These are phyloP conservation scores for Oligia fasciuncula DNA, from an alignment of 2,888 invertebrate species.

Conservation along the genomic window DNA sequence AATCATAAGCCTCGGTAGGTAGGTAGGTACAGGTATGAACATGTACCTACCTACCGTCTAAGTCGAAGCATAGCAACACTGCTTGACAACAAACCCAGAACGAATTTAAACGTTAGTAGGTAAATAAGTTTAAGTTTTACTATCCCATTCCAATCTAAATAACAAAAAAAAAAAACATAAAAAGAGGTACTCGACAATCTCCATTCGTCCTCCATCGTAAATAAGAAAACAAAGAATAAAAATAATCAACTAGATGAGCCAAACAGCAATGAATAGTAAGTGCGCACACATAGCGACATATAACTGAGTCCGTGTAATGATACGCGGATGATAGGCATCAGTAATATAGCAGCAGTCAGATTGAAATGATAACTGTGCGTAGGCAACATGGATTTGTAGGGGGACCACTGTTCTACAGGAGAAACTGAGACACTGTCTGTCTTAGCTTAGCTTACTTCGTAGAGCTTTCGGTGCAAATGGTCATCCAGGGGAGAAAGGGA, in stretches of 20 bases:
- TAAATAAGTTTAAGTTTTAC: background rate
- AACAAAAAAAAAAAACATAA: background rate
- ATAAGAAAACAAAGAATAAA: constrained; percentile 63
- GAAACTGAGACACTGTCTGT: background rate
- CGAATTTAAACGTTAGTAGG: no score
- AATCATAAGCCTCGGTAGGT: no score
- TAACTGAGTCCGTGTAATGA: constrained; percentile 59
- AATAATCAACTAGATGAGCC: constrained; percentile 64
- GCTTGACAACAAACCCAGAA: background rate
- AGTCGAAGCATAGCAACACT: background rate
- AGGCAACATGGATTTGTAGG: constrained; percentile 44
- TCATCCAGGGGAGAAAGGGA: background rate
- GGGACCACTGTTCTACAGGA: background rate
- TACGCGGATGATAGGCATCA: constrained; percentile 65
- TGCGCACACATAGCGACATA: constrained; percentile 37
- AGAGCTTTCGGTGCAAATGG: background rate
- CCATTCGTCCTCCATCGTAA: constrained; percentile 42
- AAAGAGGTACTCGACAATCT: constrained; percentile 6
- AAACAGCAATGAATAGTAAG: constrained; percentile 57
- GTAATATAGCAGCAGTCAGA: constrained; percentile 63
- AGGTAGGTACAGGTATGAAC: no score
- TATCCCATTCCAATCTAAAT: constrained; percentile 13
- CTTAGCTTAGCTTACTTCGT: background rate
- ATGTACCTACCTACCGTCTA: no score
- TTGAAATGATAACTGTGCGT: constrained; percentile 55